A percentile compares a stretch with the other conserved stretches of the same genome.
Evolutionary conservation across 1,140 invertebrate species (phyloP).

Genomic region (Rhagoletis pomonella): DNA sequence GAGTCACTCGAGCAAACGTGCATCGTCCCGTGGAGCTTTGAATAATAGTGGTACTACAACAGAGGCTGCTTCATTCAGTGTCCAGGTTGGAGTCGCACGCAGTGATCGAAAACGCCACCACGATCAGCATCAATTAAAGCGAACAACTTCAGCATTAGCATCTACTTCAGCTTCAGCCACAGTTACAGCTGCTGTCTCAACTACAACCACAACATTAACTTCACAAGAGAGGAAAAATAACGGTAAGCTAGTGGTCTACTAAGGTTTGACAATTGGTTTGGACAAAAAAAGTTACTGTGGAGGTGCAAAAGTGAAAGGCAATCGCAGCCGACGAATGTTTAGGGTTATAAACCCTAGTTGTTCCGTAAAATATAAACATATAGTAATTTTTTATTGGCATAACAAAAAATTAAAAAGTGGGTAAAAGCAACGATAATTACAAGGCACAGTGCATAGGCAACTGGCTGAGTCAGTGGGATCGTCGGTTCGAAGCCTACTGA

Average conservation of each 20-base stretch:
- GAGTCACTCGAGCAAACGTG: constrained; percentile 41
- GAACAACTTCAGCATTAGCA: constrained; percentile 24
- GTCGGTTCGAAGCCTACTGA: too few species aligned
- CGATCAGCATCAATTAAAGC: constrained; percentile 56
- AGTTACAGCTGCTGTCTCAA: background rate
- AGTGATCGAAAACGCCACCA: constrained; percentile 65
- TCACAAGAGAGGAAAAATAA: background rate
- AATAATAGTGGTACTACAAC: constrained; percentile 5
- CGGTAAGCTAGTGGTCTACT: background rate
- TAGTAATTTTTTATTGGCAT: too few species aligned
- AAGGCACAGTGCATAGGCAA: too few species aligned
- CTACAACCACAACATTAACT: background rate
- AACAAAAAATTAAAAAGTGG: too few species aligned
- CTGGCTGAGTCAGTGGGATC: too few species aligned
- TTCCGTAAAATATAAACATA: too few species aligned
- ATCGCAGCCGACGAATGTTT: too few species aligned
- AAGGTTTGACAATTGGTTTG: constrained; percentile 14
- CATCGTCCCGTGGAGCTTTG: constrained; percentile 38
- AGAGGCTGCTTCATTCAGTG: constrained; percentile 6
- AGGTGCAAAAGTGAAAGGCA: background rate
- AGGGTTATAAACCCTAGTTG: too few species aligned
- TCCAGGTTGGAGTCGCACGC: constrained; percentile 57
- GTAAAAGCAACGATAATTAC: too few species aligned
- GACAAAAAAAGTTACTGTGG: background rate
- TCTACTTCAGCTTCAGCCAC: background rate